Evolutionary conservation across 2,888 invertebrate genomes (phyloP).

Genomic region (Notocelia uddmanniana): DNA sequence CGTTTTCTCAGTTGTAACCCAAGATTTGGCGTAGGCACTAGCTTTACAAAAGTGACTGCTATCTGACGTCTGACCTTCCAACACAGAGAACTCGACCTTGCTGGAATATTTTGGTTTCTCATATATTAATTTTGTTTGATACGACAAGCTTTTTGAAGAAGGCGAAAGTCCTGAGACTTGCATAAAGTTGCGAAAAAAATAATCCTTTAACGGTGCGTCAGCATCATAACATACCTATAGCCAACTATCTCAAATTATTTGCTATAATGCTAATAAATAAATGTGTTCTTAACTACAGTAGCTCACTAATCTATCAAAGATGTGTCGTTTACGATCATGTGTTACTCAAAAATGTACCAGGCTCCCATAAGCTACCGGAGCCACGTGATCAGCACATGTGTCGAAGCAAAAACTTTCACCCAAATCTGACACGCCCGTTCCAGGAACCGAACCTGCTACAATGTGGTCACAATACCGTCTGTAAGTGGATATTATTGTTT

Average conservation of each 20-base stretch:
- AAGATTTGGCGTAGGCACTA: no score
- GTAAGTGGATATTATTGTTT: conserved; percentile 40
- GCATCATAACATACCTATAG: no score
- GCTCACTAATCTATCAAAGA: conserved; percentile 10
- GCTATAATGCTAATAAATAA: neutral
- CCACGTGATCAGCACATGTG: conserved; percentile 39
- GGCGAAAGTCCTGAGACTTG: no score
- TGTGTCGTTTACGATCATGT: conserved; percentile 16
- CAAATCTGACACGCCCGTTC: conserved; percentile 61
- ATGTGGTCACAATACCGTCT: conserved; percentile 44
- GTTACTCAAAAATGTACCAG: conserved; percentile 32
- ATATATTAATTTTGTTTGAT: no score
- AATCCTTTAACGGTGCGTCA: no score
- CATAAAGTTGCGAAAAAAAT: no score
- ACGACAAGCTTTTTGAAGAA: no score
- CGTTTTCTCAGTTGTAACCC: no score
- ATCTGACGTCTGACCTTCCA: no score
- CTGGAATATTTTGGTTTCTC: no score
- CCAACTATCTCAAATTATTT: neutral
- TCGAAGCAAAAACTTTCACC: conserved; percentile 64
- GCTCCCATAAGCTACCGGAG: conserved; percentile 23
- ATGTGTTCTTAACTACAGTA: neutral
- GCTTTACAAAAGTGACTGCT: no score
- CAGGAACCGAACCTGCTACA: conserved; percentile 59
- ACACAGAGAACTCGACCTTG: no score